Evolutionary conservation across 2,888 invertebrate species (phyloP).

Genomic region (Drosophila meridionalis): DNA sequence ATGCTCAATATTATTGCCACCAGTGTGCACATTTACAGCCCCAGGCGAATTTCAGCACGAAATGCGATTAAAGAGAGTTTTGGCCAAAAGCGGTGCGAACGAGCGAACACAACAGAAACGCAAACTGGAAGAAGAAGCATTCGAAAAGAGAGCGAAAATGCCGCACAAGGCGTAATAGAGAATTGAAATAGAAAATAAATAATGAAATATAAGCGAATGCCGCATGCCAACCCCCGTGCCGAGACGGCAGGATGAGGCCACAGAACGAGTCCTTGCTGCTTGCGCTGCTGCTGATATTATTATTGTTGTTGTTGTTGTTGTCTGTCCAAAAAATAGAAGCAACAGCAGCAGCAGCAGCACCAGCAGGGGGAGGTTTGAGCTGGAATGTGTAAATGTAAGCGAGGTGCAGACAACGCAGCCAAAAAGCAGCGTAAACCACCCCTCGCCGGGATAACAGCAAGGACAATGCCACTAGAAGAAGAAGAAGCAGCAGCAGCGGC

Average conservation of each 20-base stretch:
- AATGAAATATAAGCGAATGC: slow-evolving; percentile 70
- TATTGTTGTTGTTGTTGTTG: slow-evolving; percentile 44
- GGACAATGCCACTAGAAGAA: slow-evolving; percentile 72
- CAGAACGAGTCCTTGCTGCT: slow-evolving; percentile 16
- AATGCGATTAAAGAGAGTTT: slow-evolving; percentile 24
- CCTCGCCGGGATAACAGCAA: slow-evolving; percentile 61
- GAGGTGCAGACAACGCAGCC: slow-evolving; percentile 53
- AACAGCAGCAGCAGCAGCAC: slow-evolving; percentile 36
- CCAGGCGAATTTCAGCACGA: slow-evolving; percentile 25
- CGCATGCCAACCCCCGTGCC: slow-evolving; percentile 61
- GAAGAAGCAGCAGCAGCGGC: slow-evolving; percentile 41
- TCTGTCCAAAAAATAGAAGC: slow-evolving; percentile 69
- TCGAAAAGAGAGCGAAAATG: slow-evolving; percentile 35
- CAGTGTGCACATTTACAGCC: slow-evolving; percentile 28
- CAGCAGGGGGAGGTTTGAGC: slow-evolving; percentile 20
- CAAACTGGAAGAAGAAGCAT: slow-evolving; percentile 25
- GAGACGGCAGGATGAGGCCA: slow-evolving; percentile 28
- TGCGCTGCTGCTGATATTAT: background rate
- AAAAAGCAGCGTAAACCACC: slow-evolving; percentile 67
- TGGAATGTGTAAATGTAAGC: slow-evolving; percentile 61
- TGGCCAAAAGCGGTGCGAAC: slow-evolving; percentile 50
- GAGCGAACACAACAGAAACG: slow-evolving; percentile 66
- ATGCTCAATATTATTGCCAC: slow-evolving; percentile 25
- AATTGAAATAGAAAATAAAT: slow-evolving; percentile 77
- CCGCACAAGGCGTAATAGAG: slow-evolving; percentile 67